A percentile compares a stretch with the other conserved stretches of the same genome.
phyloP scores from a whole-genome alignment of 2,888 invertebrate genomes.

The Abscondita cerata region DNA sequence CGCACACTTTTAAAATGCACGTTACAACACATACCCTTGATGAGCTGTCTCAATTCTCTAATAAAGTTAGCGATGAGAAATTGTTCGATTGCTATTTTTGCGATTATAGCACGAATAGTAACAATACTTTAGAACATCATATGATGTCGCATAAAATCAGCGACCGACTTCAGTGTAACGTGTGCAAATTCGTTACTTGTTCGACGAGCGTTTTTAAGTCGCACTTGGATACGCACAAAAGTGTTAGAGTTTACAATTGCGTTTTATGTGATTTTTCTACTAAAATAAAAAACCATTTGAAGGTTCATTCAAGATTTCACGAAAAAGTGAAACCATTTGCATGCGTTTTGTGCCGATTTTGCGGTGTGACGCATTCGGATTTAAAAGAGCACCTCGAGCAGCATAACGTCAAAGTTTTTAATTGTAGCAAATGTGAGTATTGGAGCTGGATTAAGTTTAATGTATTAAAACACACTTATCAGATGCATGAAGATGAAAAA shows the following conservation, averaged over 20 bases:
- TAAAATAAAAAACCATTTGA: neutral
- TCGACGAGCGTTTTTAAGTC: neutral
- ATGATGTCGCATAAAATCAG: neutral
- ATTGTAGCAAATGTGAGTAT: too few species aligned
- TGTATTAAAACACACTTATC: too few species aligned
- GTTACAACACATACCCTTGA: neutral
- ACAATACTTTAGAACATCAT: neutral
- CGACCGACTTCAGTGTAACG: conserved; percentile 7
- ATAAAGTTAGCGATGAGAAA: neutral
- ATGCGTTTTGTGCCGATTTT: neutral
- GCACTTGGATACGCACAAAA: neutral
- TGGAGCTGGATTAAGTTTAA: too few species aligned
- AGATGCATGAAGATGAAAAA: too few species aligned
- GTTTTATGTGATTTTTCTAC: neutral
- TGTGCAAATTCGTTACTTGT: conserved; percentile 5
- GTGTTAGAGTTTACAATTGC: neutral
- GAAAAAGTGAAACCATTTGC: neutral
- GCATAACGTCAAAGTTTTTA: too few species aligned
- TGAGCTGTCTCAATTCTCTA: conserved; percentile 1
- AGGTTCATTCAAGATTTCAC: neutral
- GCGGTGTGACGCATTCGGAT: too few species aligned
- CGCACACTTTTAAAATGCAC: neutral
- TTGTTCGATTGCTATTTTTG: neutral
- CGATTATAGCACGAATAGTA: neutral
- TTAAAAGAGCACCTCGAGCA: too few species aligned